Evolutionary conservation across 2,888 invertebrate genomes (phyloP).

Genomic region (Willowsia nigromaculata): DNA sequence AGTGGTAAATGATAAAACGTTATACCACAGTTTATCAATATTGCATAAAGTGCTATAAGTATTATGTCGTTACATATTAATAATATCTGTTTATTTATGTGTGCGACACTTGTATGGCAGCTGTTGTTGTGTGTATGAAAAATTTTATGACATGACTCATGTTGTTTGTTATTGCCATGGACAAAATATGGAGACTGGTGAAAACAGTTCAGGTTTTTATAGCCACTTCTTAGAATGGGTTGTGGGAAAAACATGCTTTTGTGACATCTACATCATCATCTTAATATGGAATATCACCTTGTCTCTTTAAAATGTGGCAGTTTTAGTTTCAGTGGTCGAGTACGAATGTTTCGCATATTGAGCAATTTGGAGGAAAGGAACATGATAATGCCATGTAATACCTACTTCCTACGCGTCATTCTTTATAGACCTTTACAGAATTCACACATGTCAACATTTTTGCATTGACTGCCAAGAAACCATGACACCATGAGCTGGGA

Average conservation of each 20-base stretch:
- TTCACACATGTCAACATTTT: background rate
- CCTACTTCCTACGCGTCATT: conserved; percentile 7
- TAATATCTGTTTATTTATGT: background rate
- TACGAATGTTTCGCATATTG: background rate
- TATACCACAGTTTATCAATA: background rate
- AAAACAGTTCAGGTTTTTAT: too few relatives aligned
- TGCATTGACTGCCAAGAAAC: conserved; percentile 17
- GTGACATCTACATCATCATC: background rate
- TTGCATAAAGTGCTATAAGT: background rate
- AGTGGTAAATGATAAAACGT: background rate
- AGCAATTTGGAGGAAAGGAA: background rate
- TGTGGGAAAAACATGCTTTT: background rate
- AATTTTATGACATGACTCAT: conserved; percentile 52
- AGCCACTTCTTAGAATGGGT: too few relatives aligned
- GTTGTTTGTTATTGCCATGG: background rate
- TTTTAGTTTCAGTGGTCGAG: background rate
- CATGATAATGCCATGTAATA: background rate
- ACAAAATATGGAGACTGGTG: background rate
- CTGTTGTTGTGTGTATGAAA: conserved; percentile 13
- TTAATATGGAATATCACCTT: too few relatives aligned
- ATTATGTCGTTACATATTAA: background rate
- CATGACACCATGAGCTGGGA: background rate
- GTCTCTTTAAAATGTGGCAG: too few relatives aligned
- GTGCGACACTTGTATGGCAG: conserved; percentile 52
- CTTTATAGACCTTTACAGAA: background rate